A percentile compares a stretch with the other conserved stretches of the same genome.
Conservation (phyloP, 2,797 vertebrate species). For the Glossophaga mutica region DNA sequence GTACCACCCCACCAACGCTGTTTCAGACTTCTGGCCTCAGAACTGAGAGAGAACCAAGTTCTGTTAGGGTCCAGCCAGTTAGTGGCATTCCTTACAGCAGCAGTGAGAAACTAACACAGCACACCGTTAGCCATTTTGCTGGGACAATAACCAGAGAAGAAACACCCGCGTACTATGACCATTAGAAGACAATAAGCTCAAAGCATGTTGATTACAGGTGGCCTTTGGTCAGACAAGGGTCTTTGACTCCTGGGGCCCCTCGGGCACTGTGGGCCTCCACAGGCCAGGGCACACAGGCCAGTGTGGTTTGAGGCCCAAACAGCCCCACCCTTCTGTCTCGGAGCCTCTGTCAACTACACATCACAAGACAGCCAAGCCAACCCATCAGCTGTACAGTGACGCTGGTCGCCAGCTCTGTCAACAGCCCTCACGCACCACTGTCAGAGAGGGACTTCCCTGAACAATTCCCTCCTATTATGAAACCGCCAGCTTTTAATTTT, state of each 20-base stretch:
- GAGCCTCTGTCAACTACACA: fast-evolving
- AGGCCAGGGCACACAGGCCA: background rate
- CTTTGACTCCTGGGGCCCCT: background rate
- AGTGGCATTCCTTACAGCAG: background rate
- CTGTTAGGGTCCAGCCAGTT: fast-evolving
- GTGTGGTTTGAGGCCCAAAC: background rate
- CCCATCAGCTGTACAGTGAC: background rate
- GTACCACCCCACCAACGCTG: fast-evolving
- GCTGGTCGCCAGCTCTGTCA: background rate
- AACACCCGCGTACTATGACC: too few species aligned
- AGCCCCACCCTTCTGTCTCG: background rate
- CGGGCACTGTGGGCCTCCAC: background rate
- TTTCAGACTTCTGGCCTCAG: background rate
- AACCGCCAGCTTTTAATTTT: background rate
- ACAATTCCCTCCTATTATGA: background rate
- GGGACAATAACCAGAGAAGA: background rate
- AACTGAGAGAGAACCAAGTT: background rate
- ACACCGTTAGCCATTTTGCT: fast-evolving
- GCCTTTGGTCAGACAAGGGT: background rate
- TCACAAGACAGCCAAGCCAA: background rate
- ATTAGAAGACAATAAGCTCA: background rate
- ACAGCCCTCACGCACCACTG: background rate
- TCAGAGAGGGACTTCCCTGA: background rate
- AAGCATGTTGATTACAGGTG: too few species aligned
- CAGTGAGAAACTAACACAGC: background rate